Percentiles rank a stretch among this genome's conserved stretches.
Evolutionary conservation across 2,888 invertebrate species (phyloP).

Genomic region (Hedya salicella): DNA sequence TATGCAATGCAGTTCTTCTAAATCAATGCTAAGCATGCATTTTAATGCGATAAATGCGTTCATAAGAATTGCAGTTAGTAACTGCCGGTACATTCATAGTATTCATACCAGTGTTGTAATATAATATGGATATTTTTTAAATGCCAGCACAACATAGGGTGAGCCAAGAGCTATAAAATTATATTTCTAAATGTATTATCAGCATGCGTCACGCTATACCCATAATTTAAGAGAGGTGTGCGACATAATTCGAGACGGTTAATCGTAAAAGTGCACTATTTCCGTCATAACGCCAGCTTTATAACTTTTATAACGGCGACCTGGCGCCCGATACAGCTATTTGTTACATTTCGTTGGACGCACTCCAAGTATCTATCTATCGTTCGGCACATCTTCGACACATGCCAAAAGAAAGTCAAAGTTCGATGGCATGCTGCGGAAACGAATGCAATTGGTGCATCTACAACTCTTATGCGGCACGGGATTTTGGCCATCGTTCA

Average conservation of each 20-base stretch:
- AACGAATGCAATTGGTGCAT: conserved; percentile 36
- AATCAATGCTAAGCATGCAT: conserved; percentile 14
- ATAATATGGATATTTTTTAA: conserved; percentile 16
- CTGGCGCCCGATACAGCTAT: conserved; percentile 76
- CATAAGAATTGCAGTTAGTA: conserved; percentile 17
- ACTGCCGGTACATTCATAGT: neutral
- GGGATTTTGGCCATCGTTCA: conserved; percentile 16
- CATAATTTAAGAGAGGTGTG: conserved; percentile 49
- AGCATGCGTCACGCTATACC: conserved; percentile 52
- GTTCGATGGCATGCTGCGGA: conserved; percentile 69
- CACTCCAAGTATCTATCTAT: conserved; percentile 66
- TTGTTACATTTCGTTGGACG: conserved; percentile 77
- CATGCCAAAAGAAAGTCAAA: conserved; percentile 79
- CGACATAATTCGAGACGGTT: conserved; percentile 50
- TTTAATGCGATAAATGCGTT: conserved; percentile 13
- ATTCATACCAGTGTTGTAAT: conserved; percentile 3
- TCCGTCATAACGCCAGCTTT: conserved; percentile 66
- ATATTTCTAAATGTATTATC: conserved; percentile 22
- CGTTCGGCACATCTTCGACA: conserved; percentile 63
- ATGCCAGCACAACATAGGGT: neutral
- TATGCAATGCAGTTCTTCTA: conserved; percentile 2
- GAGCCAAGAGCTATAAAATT: conserved; percentile 4
- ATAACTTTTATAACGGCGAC: conserved; percentile 66
- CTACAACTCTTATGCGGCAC: conserved; percentile 21
- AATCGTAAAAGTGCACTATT: conserved; percentile 62